phyloP scores from a whole-genome alignment of 2,888 invertebrate genomes.

The Podabrus alpinus region DNA sequence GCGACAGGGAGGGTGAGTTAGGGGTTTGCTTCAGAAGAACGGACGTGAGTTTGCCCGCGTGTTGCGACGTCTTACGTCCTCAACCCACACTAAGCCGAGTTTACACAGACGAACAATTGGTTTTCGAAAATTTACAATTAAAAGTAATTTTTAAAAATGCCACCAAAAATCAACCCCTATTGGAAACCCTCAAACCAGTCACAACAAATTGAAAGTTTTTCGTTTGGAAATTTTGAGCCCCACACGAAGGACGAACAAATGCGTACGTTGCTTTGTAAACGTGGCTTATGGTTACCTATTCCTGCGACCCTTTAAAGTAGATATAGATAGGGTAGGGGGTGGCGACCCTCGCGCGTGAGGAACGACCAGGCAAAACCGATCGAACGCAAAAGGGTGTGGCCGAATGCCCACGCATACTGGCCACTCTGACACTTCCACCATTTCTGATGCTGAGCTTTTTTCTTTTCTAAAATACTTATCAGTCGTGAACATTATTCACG shows the following conservation, averaged over 20 bases:
- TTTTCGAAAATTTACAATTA: not conserved
- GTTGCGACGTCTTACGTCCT: conserved; percentile 39
- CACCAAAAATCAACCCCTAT: not conserved
- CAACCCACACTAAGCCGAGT: conserved; percentile 30
- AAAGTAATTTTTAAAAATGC: not conserved
- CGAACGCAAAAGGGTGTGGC: conserved; percentile 55
- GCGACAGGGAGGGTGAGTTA: conserved; percentile 31
- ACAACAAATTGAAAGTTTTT: not conserved
- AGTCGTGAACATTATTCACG: not conserved
- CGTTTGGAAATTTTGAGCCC: not conserved
- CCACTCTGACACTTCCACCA: conserved; percentile 37
- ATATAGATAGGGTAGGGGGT: conserved; percentile 41
- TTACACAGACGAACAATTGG: conserved; percentile 26
- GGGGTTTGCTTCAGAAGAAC: conserved; percentile 38
- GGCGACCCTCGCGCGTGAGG: conserved; percentile 54
- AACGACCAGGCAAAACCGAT: conserved; percentile 57
- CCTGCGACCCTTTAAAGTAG: conserved; percentile 37
- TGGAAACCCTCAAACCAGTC: conserved; percentile 10
- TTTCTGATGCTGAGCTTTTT: conserved; percentile 20
- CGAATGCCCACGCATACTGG: conserved; percentile 53
- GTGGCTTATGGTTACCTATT: conserved; percentile 47
- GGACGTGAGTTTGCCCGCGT: conserved; percentile 40
- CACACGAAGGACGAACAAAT: conserved; percentile 6
- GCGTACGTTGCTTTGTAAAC: conserved; percentile 35
- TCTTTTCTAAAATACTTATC: not conserved